Evolutionary conservation across 2,113 vertebrate species (phyloP).

Genomic region (human): DNA sequence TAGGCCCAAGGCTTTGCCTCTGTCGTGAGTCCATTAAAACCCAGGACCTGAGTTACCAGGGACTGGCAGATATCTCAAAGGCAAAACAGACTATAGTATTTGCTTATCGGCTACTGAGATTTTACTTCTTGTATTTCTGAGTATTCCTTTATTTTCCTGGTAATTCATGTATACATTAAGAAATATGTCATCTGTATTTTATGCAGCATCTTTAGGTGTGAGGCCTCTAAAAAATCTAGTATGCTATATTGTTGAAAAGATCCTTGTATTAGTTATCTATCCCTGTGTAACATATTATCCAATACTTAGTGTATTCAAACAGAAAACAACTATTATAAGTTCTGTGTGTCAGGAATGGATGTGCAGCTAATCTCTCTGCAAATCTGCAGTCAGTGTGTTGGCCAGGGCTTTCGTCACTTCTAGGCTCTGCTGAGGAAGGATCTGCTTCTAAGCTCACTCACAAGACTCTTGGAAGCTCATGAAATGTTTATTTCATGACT

Average conservation of each 20-base stretch:
- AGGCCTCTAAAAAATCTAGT: neutral
- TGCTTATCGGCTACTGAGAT: neutral
- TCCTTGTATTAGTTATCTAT: neutral
- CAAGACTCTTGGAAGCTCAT: neutral
- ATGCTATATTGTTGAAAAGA: neutral
- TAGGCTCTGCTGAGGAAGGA: neutral
- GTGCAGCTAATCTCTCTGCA: neutral
- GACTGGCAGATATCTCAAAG: conserved; percentile 11
- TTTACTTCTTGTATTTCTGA: conserved; percentile 37
- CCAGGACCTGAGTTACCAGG: neutral
- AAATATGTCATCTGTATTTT: conserved; percentile 20
- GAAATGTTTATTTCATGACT: neutral
- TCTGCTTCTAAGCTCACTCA: neutral
- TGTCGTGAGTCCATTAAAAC: neutral
- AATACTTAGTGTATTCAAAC: neutral
- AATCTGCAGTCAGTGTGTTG: neutral
- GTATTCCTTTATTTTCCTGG: conserved; percentile 41
- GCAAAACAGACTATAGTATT: conserved; percentile 1
- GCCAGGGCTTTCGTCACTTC: neutral
- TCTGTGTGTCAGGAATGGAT: neutral
- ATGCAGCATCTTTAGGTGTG: neutral
- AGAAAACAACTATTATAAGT: neutral
- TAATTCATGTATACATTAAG: conserved; percentile 6
- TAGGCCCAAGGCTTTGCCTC: neutral
- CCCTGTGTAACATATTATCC: neutral